These are phyloP conservation scores for Heliothis virescens DNA, from an alignment of 1,140 invertebrate genomes.

Conservation along the genomic window DNA sequence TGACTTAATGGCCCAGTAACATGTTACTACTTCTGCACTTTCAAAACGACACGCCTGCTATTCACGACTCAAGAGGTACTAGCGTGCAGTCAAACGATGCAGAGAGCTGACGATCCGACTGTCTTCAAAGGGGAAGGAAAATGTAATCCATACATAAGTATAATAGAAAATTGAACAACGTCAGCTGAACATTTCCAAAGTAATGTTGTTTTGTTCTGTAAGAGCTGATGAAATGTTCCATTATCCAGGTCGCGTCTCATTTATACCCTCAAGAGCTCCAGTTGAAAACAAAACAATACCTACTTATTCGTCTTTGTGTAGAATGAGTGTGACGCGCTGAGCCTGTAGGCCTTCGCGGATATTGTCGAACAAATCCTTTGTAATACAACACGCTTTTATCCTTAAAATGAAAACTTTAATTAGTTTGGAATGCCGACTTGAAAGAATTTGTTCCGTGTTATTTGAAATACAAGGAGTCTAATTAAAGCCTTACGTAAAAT, in stretches of 20 bases:
- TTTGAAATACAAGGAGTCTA: constrained; percentile 40
- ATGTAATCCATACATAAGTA: constrained; percentile 9
- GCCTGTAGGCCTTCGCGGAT: constrained; percentile 58
- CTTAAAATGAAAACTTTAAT: constrained; percentile 75
- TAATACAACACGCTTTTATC: constrained; percentile 66
- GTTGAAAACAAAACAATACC: constrained; percentile 64
- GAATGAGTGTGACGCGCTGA: constrained; percentile 53
- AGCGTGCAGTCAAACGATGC: constrained; percentile 31
- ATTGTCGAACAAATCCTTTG: constrained; percentile 75
- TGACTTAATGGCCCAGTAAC: constrained; percentile 39
- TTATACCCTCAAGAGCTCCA: constrained; percentile 48
- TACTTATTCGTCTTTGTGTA: constrained; percentile 59
- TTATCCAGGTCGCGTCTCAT: constrained; percentile 54
- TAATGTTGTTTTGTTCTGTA: constrained; percentile 44
- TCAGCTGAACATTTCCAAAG: constrained; percentile 1
- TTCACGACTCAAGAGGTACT: constrained; percentile 26
- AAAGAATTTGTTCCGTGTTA: constrained; percentile 49
- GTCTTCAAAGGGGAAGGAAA: not conserved
- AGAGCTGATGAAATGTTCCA: constrained; percentile 45
- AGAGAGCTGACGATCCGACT: not conserved
- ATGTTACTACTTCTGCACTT: constrained; percentile 39
- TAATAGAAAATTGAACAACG: constrained; percentile 10
- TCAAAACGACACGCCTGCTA: constrained; percentile 30
- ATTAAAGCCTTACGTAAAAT: constrained; percentile 31
- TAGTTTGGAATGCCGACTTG: constrained; percentile 60